phyloP scores from a whole-genome alignment of 2,888 invertebrate genomes.

The Bimastos eiseni region DNA sequence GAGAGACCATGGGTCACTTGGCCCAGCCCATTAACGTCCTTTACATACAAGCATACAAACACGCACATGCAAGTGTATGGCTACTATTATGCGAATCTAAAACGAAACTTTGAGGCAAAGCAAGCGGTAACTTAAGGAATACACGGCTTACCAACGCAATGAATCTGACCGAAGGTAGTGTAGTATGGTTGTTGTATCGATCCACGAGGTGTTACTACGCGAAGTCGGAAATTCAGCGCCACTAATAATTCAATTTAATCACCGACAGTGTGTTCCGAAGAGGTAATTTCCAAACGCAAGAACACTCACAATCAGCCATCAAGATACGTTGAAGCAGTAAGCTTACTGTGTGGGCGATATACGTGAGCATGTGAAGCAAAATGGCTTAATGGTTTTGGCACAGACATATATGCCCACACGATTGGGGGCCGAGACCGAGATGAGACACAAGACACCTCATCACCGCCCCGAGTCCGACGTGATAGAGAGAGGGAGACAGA shows the following conservation, averaged over 20 bases:
- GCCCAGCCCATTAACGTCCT: too few relatives aligned
- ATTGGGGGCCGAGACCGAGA: background rate
- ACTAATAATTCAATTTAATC: slow-evolving; percentile 6
- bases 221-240: background rate
- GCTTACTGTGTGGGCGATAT: too few relatives aligned
- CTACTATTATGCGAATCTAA: background rate
- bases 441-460: background rate
- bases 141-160: background rate
- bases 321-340: background rate
- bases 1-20: too few relatives aligned
- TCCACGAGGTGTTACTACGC: background rate
- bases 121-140: background rate
- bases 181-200: background rate
- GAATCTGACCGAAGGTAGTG: background rate
- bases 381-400: background rate
- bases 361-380: background rate
- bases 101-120: background rate
- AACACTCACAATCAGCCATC: background rate
- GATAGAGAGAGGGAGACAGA: background rate
- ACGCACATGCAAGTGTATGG: background rate
- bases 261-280: background rate
- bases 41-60: too few relatives aligned
- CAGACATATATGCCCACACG: background rate
- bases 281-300: background rate
- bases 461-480: background rate